Evolutionary conservation across 2,888 invertebrate species (phyloP).

Genomic region (Platycnemis pennipes): DNA sequence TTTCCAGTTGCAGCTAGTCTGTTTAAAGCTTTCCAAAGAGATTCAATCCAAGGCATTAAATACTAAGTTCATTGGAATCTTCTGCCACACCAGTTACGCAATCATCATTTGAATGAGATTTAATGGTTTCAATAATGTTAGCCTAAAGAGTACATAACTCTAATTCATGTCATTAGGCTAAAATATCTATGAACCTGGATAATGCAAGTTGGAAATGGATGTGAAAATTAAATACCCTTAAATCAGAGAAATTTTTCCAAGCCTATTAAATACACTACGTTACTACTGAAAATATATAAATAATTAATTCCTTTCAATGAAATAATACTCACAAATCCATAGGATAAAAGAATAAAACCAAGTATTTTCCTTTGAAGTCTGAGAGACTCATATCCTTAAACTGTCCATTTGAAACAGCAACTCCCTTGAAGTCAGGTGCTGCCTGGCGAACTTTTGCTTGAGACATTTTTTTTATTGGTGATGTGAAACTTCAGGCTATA

Average conservation of each 20-base stretch:
- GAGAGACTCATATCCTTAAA: constrained; percentile 80
- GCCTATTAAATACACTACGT: background rate
- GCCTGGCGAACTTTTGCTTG: constrained; percentile 76
- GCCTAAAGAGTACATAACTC: too few relatives aligned
- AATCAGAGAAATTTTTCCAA: background rate
- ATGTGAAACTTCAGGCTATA: too few relatives aligned
- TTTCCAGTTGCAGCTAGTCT: too few relatives aligned
- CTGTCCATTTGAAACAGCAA: constrained; percentile 80
- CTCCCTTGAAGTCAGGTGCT: constrained; percentile 80
- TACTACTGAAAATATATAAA: background rate
- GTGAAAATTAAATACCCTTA: background rate
- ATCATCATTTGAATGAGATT: too few relatives aligned
- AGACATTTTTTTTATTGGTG: background rate
- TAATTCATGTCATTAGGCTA: too few relatives aligned
- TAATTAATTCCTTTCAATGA: background rate
- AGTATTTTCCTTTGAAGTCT: constrained; percentile 82
- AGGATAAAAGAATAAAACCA: constrained; percentile 83
- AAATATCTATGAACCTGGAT: background rate
- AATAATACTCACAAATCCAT: constrained; percentile 81
- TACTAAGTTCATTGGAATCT: background rate
- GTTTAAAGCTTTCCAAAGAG: too few relatives aligned
- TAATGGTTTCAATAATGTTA: background rate
- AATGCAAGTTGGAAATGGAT: background rate
- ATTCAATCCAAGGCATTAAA: background rate
- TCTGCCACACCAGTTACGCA: background rate